These are phyloP conservation scores for Nephila pilipes DNA, from an alignment of 1,140 invertebrate genomes.

Conservation along the genomic window DNA sequence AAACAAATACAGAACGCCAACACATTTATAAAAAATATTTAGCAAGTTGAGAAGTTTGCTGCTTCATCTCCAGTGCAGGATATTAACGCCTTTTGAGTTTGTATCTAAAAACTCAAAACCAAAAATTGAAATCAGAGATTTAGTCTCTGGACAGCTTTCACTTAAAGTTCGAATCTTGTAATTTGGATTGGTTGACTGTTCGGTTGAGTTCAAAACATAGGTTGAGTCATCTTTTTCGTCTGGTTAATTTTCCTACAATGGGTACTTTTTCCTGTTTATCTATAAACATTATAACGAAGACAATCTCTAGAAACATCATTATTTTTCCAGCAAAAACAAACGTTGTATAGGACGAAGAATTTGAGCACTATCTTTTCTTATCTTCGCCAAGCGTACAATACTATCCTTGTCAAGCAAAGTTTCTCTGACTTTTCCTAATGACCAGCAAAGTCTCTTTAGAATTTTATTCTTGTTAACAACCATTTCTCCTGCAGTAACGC, in stretches of 20 bases:
- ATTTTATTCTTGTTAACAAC: not conserved
- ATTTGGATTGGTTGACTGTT: no score
- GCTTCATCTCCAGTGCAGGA: no score
- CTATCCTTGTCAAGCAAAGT: conserved; percentile 26
- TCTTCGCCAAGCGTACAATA: no score
- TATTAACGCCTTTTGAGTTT: no score
- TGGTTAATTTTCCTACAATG: not conserved
- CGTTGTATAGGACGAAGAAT: conserved; percentile 17
- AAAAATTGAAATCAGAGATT: no score
- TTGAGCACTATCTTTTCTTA: not conserved
- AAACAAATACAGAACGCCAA: no score
- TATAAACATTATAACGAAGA: not conserved
- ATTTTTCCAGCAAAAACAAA: not conserved
- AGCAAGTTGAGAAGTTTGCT: no score
- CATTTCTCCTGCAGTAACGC: not conserved
- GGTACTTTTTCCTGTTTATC: not conserved
- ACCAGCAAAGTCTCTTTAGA: conserved; percentile 16
- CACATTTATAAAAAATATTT: no score
- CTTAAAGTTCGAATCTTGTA: no score
- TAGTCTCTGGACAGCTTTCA: no score
- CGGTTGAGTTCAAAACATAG: not conserved
- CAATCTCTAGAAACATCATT: not conserved
- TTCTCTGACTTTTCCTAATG: not conserved
- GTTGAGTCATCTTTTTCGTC: not conserved
- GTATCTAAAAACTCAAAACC: no score